Evolutionary conservation across 2,113 vertebrate genomes (phyloP), one percentile per base, ranked within the genome.

Genomic region (Indicator maculatus): DNA sequence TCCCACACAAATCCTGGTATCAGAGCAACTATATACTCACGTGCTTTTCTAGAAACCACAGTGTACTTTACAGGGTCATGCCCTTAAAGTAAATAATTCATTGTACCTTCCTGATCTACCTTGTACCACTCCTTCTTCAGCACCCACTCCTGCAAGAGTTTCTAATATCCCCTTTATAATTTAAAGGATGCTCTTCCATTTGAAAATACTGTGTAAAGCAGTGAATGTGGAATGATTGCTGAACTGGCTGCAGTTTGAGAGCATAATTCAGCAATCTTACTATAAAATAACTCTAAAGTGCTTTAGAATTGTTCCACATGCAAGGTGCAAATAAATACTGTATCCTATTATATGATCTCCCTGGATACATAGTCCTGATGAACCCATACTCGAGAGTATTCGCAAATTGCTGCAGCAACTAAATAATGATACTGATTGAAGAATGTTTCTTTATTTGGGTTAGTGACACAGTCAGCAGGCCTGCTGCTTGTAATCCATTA

Each of bases 1-100:
- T 93, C 87, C 94, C 72, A 91, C 94, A 80, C 93, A 96, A 91
- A 89, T 73, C 45, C 56, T 74, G 50, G 87, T 73, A 76, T 41
- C 33, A 85, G 55, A 93, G 76, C 41, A 66, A 77, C 83, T 56
- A 85, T 66, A 73, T 65, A 70, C 58, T 87, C 36, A 76, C 56
- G 80, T 53, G 56, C 47, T 91, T 36, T 93, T 80, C 60, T 66
- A 70, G 72, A 74, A 83, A 85, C 18, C n/a, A 45, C n/a, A 70
- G 23, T 21, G 45, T 31, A 61, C 8, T 53, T 89, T 64, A 33
- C 41, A 80, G 31, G 61, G n/a, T 73, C 60, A 74, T 56, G n/a
- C 33, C 74, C 56, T 27, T 33, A 75, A 71, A 94, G 67, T 33
- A 83, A 91, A 82, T 63, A 24, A 4, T 72, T 84, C 27, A 36